These are phyloP conservation scores for Aurelia sp. DNA, from an alignment of 30 jellyfish, hydroid and myxozoan species.

Conservation along the genomic window DNA sequence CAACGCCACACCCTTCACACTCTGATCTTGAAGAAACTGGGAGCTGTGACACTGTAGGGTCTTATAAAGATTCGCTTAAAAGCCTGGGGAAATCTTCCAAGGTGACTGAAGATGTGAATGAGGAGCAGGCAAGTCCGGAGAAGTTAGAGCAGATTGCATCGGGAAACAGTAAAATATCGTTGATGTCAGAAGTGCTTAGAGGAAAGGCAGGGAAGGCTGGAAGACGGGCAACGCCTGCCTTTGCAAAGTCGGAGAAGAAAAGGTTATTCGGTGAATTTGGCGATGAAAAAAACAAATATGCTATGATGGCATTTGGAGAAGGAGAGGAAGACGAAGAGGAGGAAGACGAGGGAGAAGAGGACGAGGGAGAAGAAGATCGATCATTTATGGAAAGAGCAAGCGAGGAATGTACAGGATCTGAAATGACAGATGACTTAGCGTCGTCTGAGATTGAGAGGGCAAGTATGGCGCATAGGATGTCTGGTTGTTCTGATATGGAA, in stretches of 20 bases:
- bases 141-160: no score
- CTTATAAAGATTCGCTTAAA: neutral
- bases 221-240: slow-evolving; percentile 20
- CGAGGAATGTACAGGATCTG: no score
- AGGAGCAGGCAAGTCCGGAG: no score
- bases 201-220: slow-evolving; percentile 8
- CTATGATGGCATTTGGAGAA: slow-evolving; percentile 38
- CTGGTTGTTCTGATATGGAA: no score
- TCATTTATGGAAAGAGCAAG: no score
- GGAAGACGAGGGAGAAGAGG: neutral
- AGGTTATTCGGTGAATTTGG: neutral
- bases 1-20: slow-evolving; percentile 66
- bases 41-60: neutral
- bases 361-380: no score
- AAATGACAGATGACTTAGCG: no score
- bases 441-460: no score
- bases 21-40: neutral
- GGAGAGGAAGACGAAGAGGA: slow-evolving; percentile 46
- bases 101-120: no score
- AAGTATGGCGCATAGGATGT: no score
- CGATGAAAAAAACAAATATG: neutral
- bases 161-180: no score
- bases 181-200: neutral
- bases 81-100: no score
- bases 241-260: neutral